Evolutionary conservation across 2,888 invertebrate species (phyloP), one percentile per base, ranked within the genome.

Genomic region (Volucella inflata): DNA sequence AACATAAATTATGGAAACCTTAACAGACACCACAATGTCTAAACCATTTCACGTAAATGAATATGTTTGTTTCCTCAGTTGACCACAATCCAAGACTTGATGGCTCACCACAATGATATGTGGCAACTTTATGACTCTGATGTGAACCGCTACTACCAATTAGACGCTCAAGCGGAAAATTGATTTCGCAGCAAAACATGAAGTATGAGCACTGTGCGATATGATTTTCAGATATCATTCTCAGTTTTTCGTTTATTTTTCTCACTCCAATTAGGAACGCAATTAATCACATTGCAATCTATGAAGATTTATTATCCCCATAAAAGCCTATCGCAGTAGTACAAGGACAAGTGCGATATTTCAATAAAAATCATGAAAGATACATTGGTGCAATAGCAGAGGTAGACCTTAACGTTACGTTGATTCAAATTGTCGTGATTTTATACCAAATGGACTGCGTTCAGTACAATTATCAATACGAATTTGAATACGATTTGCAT

Each of bases 151-250:
- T 65, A 62, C 12, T 11, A 2, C 38, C 64, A 80, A 68, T 62
- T 36, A 68, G 71, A 77, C 48, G 48, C 67, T 60, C 65, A 72
- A 77, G 77, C 76, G 77, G 76, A 82, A 82, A 82, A 76, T 82
- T 59, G 65, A 82, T 82, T 82, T 53, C 53, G 40, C 53, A 46
- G 59, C 53, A 55, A 30, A 51, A 42, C 30, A 30, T 6, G 30
- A 6, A 30, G 30, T 30, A 38, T 17, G 44, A 11, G 53, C 30
- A 42, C 57, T 57, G 80, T 62, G 64, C 60, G 40, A 50, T 67
- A 67, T 75, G 40, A 16, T 6, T 70, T 57, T 16, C 0, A 42
- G 21, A 3, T 46, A 6, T 14, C 14, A 48, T 2, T 48, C 30
- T 30, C n/a, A n/a, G 30, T 30, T 30, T 30, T 30, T 30, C 30